These are phyloP conservation scores for Temnopleurus reevesii DNA, from an alignment of 53 echinoderm and acorn worm species.

Conservation along the genomic window DNA sequence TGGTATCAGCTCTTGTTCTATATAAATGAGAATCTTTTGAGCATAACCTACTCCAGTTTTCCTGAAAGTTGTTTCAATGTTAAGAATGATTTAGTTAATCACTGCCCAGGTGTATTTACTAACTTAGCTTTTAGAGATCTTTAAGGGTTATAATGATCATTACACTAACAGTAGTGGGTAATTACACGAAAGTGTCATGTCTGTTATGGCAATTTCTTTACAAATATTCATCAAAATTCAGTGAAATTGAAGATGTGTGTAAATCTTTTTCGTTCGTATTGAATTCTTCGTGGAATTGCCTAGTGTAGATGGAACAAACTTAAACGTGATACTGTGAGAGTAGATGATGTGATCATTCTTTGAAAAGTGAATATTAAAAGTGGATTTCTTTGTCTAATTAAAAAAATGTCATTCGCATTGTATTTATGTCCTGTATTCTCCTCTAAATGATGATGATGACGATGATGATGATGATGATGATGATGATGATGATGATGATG, in stretches of 20 bases:
- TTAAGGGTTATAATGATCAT: too few relatives aligned
- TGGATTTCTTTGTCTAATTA: background rate
- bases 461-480: background rate
- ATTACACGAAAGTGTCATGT: background rate
- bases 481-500: constrained; percentile 1
- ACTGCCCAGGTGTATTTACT: too few relatives aligned
- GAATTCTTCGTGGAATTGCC: background rate
- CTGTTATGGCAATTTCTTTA: background rate
- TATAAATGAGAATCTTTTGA: too few relatives aligned
- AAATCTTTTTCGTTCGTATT: background rate
- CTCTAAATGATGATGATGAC: background rate
- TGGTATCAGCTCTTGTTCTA: too few relatives aligned
- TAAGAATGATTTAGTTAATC: too few relatives aligned
- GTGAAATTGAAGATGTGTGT: background rate
- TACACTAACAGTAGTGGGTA: too few relatives aligned
- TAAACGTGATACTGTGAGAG: background rate
- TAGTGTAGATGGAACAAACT: background rate
- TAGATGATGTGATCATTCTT: background rate
- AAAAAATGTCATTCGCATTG: background rate
- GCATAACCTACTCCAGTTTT: too few relatives aligned
- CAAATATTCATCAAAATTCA: background rate
- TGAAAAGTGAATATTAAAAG: constrained; percentile 5
- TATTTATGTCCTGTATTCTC: background rate
- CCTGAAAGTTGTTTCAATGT: too few relatives aligned
- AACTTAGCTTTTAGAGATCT: too few relatives aligned